phyloP scores from a whole-genome alignment of 2,888 invertebrate species.

The Agrenia bidenticulata region DNA sequence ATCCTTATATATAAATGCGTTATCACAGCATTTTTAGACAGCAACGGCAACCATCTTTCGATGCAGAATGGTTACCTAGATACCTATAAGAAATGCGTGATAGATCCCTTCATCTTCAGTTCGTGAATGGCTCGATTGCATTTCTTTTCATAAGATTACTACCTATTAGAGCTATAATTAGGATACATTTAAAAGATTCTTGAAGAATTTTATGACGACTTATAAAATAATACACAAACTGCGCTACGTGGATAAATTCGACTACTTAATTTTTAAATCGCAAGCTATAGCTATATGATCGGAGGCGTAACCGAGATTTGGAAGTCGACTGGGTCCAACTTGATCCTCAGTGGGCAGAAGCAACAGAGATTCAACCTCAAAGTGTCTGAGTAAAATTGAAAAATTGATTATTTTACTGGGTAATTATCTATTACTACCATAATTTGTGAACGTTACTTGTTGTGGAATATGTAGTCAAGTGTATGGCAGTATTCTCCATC shows the following conservation, averaged over 20 bases:
- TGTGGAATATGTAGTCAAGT: slow-evolving; percentile 73
- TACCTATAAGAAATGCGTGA: too few species aligned
- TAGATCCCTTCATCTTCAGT: too few species aligned
- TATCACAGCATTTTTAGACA: too few species aligned
- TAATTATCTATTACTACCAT: too few species aligned
- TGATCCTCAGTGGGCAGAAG: slow-evolving; percentile 67
- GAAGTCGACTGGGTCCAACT: slow-evolving; percentile 68
- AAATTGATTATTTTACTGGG: not conserved
- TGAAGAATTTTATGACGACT: slow-evolving; percentile 33
- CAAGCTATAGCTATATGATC: slow-evolving; percentile 75
- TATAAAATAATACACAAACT: slow-evolving; percentile 18
- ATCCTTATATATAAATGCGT: too few species aligned
- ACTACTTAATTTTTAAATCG: slow-evolving; percentile 60
- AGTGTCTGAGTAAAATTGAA: slow-evolving; percentile 54
- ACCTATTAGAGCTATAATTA: too few species aligned
- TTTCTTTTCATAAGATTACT: too few species aligned
- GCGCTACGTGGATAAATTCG: not conserved
- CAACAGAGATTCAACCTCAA: slow-evolving; percentile 63
- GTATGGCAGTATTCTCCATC: slow-evolving; percentile 72
- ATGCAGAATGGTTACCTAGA: too few species aligned
- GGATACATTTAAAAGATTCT: slow-evolving; percentile 8
- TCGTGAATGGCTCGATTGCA: too few species aligned
- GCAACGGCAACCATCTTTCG: too few species aligned
- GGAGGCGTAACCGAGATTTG: slow-evolving; percentile 70
- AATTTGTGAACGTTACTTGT: slow-evolving; percentile 56